These are phyloP conservation scores for Deroptyus accipitrinus DNA, from an alignment of 2,113 vertebrate species.

Conservation along the genomic window DNA sequence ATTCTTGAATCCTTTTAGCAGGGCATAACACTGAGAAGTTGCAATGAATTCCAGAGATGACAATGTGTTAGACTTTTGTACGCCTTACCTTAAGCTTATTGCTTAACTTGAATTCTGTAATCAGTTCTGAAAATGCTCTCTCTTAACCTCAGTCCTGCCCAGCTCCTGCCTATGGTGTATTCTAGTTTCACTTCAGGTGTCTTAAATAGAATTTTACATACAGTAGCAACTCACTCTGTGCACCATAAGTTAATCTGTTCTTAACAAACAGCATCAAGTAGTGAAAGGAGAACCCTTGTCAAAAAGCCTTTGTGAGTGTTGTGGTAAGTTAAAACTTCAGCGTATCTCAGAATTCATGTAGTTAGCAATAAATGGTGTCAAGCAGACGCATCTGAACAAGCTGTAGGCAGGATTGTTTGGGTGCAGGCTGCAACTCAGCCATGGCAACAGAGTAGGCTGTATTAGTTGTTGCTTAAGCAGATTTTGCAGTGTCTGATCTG, in stretches of 20 bases:
- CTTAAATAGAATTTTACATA: neutral
- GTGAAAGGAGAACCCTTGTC: neutral
- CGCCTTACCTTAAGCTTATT: neutral
- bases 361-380: neutral
- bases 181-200: neutral
- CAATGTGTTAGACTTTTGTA: neutral
- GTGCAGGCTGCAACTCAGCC: conserved; percentile 30
- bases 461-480: neutral
- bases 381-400: conserved; percentile 14
- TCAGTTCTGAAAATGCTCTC: neutral
- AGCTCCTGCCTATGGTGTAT: neutral
- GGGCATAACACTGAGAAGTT: neutral
- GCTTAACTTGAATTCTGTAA: neutral
- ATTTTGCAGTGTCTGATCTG: neutral
- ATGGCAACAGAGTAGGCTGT: conserved; percentile 28
- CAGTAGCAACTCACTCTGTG: neutral
- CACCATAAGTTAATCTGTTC: neutral
- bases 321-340: neutral
- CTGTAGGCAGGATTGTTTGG: conserved; percentile 46
- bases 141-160: neutral
- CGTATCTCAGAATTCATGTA: neutral
- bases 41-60: neutral
- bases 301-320: neutral
- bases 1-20: neutral
- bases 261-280: neutral